phyloP scores from a whole-genome alignment of 2,113 vertebrate genomes.

The Perognathus longimembris region DNA sequence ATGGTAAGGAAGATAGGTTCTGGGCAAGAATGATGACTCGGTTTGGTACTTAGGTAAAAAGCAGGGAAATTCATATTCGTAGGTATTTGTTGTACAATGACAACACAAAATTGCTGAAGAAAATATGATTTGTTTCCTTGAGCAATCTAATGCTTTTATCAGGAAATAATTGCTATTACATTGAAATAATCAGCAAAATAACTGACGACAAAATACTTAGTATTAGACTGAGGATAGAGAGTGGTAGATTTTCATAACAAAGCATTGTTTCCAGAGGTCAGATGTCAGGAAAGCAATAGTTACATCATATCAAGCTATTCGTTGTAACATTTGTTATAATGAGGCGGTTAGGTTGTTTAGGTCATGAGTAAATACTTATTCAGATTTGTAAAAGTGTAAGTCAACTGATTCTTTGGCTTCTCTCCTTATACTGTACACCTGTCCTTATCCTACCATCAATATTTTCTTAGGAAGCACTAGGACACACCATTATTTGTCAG shows the following conservation, averaged over 20 bases:
- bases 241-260: background rate
- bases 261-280: background rate
- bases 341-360: background rate
- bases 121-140: background rate
- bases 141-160: constrained; percentile 4
- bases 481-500: no score
- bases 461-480: constrained; percentile 8
- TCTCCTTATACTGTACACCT: background rate
- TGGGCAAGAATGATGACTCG: background rate
- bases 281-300: background rate
- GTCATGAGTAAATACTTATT: background rate
- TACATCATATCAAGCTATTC: constrained; percentile 13
- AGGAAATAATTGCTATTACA: constrained; percentile 19
- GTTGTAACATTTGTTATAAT: background rate
- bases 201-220: background rate
- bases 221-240: background rate
- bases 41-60: background rate
- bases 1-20: background rate
- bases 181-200: constrained; percentile 14
- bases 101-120: background rate
- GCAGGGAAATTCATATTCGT: background rate
- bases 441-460: background rate
- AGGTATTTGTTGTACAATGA: background rate
- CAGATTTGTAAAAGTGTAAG: background rate
- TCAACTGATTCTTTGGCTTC: background rate